These are phyloP conservation scores for Pachyramphus minor DNA, from an alignment of 2,113 vertebrate genomes.

Conservation along the genomic window DNA sequence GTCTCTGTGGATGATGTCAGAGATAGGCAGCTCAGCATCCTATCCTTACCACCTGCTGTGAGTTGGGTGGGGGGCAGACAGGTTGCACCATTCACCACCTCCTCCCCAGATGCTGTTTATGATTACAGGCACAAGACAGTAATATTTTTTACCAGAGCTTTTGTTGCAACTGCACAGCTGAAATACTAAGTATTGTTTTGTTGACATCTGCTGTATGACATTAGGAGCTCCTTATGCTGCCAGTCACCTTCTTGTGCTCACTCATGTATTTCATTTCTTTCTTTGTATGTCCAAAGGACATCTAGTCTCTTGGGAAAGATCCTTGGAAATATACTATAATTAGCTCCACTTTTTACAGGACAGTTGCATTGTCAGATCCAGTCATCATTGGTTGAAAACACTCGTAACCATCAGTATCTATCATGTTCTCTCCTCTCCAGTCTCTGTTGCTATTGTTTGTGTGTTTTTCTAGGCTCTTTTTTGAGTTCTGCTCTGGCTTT, in stretches of 20 bases:
- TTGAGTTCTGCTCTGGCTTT: neutral
- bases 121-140: neutral
- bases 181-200: neutral
- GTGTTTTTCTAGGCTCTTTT: neutral
- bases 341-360: neutral
- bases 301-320: neutral
- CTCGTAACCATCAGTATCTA: neutral
- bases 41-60: neutral
- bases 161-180: neutral
- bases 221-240: neutral
- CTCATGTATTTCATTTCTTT: neutral
- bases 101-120: neutral
- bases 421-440: neutral
- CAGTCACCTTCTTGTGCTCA: neutral
- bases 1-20: no score
- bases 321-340: neutral
- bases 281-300: neutral
- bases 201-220: fast-evolving
- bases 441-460: neutral
- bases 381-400: neutral
- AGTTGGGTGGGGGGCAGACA: fast-evolving
- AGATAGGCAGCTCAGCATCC: neutral
- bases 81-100: fast-evolving
- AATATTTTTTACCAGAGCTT: neutral
- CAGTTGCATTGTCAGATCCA: neutral